These are phyloP conservation scores for Alexandromys fortis DNA, from an alignment of 2,113 vertebrate genomes.

Conservation along the genomic window DNA sequence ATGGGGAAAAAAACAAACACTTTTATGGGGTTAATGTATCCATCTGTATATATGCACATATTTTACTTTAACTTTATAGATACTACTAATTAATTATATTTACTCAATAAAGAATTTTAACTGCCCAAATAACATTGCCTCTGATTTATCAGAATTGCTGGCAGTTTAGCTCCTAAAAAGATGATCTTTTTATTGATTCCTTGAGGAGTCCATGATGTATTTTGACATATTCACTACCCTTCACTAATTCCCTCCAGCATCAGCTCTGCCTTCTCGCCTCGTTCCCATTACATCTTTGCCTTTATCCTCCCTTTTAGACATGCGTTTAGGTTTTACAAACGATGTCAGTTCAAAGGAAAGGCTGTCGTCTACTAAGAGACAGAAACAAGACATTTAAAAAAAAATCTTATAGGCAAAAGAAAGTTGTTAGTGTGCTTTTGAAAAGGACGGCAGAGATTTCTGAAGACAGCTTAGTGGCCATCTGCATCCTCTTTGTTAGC, in stretches of 20 bases:
- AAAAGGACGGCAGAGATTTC: not conserved
- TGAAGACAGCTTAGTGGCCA: not conserved
- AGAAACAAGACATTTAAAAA: conserved; percentile 16
- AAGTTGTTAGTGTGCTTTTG: not conserved
- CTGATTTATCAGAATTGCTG: not conserved
- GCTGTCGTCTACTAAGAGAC: not conserved
- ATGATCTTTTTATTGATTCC: not conserved
- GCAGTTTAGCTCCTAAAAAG: not conserved
- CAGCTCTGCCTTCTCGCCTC: not conserved
- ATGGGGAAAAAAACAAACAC: not conserved
- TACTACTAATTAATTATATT: not conserved
- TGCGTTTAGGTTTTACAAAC: conserved; percentile 30
- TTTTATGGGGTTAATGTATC: not conserved
- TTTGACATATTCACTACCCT: not conserved
- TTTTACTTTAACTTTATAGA: not conserved
- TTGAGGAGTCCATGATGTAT: not conserved
- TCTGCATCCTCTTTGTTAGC: not conserved
- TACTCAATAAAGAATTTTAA: not conserved
- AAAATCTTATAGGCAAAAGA: not conserved
- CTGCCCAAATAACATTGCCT: not conserved
- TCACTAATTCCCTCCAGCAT: not conserved
- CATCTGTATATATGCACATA: not conserved
- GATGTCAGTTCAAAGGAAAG: not conserved
- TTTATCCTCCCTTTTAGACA: not conserved
- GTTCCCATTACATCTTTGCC: not conserved